Evolutionary conservation across 2,113 vertebrate genomes (phyloP).

Genomic region (Vulpes vulpes): DNA sequence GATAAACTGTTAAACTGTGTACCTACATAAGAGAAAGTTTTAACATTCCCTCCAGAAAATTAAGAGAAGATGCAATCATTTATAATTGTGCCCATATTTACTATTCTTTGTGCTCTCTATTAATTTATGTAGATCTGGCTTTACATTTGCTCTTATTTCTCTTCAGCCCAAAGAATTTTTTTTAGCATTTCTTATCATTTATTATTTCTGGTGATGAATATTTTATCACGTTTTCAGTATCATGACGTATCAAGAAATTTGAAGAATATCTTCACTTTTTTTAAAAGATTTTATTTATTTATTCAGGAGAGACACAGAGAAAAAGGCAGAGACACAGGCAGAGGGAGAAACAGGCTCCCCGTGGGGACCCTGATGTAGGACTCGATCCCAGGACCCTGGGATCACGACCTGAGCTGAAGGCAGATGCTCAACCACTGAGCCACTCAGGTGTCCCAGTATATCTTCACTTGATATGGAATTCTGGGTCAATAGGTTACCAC

Average conservation of each 20-base stretch:
- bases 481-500: neutral
- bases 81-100: conserved; percentile 29
- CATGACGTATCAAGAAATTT: neutral
- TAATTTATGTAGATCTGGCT: conserved; percentile 27
- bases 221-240: neutral
- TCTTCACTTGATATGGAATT: conserved; percentile 32
- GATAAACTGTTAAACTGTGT: neutral
- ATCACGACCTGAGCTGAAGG: too few relatives aligned
- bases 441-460: neutral
- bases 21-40: neutral
- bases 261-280: conserved; percentile 34
- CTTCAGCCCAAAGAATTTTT: neutral
- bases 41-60: neutral
- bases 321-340: too few relatives aligned
- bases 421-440: too few relatives aligned
- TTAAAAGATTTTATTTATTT: too few relatives aligned
- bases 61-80: neutral
- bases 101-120: neutral
- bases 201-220: neutral
- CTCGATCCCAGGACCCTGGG: too few relatives aligned
- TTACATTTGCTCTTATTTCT: conserved; percentile 38
- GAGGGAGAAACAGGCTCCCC: too few relatives aligned
- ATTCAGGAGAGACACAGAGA: too few relatives aligned
- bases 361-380: too few relatives aligned
- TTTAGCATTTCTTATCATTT: neutral